Evolutionary conservation across 2,888 invertebrate genomes (phyloP), one percentile per base, ranked within the genome.

Genomic region (Sepiola atlantica): DNA sequence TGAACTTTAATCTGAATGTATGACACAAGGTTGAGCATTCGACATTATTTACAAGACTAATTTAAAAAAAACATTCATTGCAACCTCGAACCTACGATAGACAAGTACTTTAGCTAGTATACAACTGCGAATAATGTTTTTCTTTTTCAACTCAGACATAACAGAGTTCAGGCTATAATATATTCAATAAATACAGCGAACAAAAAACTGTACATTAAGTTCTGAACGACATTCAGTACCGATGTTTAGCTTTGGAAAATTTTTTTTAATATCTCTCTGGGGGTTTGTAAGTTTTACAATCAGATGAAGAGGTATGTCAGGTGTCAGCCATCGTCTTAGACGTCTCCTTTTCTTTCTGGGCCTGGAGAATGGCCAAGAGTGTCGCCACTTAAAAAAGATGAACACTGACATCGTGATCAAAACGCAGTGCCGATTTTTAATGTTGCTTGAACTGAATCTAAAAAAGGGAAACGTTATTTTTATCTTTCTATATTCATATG

Each of bases 271-370:
- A 32, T 77, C 3, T 77, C n/a, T 77, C 77, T 77, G 32, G 77
- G 77, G 77, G 77, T 77, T 77, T 77, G n/a, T 77, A 77, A 77
- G 32, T 77, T 77, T 77, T 77, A 77, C 77, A n/a, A 77, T 77
- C 77, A n/a, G 77, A 77, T 77, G 77, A 77, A 77, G n/a, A 77
- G 14, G n/a, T 77, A n/a, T 77, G n/a, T 77, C 77, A 32, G n/a
- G 77, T 77, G 77, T 77, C 77, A 77, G 77, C 77, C 45, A 32
- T 77, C 12, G n/a, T 77, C 77, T 77, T n/a, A n/a, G 32, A 18
- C 16, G 32, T 77, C 18, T 77, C 77, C 77, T n/a, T 77, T 32
- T 77, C 77, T 32, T n/a, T 77, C 77, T 77, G n/a, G n/a, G n/a
- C 77, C 77, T 77, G 77, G 77, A 77, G 14, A 77, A 14, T 14